Base-by-base conservation (phyloP, 2,888 invertebrate species). In the Pemphredon lugubris region DNA sequence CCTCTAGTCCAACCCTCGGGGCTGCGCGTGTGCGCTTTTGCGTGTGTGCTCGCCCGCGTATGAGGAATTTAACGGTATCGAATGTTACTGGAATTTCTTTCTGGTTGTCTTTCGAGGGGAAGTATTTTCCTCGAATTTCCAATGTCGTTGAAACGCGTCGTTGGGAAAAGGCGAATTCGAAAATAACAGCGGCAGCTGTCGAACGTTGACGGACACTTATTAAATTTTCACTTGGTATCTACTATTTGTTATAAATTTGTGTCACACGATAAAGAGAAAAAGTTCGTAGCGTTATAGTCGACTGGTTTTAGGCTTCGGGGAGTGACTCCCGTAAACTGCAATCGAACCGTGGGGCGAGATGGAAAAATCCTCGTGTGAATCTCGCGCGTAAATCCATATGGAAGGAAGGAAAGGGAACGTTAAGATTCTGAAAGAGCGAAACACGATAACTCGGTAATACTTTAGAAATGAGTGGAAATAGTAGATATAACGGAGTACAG, bases 351-450 rank as follows among this genome's bases (percentile, higher is more conserved):
- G 67, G 40, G 69, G 57, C 48, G 64, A 73, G 71, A 50, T 73
- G 54, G 67, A 69, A 63, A 82, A 82, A 86, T 84, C 86, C 83
- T 84, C 86, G 86, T 87, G 87, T 81, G 87, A 87, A 84, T 83
- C 79, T 75, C 65, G 67, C 69, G 64, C 74, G 75, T 81, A 79
- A 84, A 82, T 83, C 80, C 83, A 77, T 74, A 63, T 74, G 69
- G 80, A 76, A 59, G 39, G 51, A 23, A 44, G 34, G 37, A 30
- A 26, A 61, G 55, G 45, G 61, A 51, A 64, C 42, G 45, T 61
- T 18, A 64, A 70, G 63, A 70, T 69, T 66, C 66, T 20, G 57
- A 45, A 57, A 67, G 64, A 65, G 54, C 60, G 66, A 72, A 78
- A 78, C 60, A 59, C 65, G 74, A 77, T 73, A 75, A 65, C 69